Conservation (phyloP, 1,140 invertebrate genomes). For the Eupeodes corollae region DNA sequence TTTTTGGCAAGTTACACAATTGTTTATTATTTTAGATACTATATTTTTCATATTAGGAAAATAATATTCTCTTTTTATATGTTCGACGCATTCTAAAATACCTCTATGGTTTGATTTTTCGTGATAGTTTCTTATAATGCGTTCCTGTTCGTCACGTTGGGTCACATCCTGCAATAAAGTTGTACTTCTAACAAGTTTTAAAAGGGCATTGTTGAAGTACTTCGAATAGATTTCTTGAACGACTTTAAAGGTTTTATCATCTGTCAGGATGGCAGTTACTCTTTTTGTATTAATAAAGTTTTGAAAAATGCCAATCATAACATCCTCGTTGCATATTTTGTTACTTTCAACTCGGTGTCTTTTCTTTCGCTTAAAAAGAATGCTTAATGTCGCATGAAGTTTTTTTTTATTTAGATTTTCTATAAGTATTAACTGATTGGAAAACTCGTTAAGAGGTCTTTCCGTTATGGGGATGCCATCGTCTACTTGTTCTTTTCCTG, state of each 20-base stretch:
- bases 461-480: slow-evolving; percentile 9
- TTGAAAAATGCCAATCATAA: too few species aligned
- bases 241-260: slow-evolving; percentile 8
- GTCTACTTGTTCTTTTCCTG: slow-evolving; percentile 1
- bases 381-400: slow-evolving; percentile 6
- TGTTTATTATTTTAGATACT: too few species aligned
- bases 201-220: too few species aligned
- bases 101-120: slow-evolving; percentile 28
- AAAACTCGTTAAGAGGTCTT: too few species aligned
- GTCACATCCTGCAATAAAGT: too few species aligned
- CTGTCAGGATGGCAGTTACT: slow-evolving; percentile 8
- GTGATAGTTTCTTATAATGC: slow-evolving; percentile 27
- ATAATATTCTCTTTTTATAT: slow-evolving; percentile 26
- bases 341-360: slow-evolving; percentile 3
- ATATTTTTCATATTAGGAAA: too few species aligned
- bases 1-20: too few species aligned
- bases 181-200: too few species aligned
- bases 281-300: slow-evolving; percentile 11
- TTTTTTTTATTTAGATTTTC: too few species aligned
- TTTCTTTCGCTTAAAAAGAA: slow-evolving; percentile 5
- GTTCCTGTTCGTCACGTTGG: too few species aligned
- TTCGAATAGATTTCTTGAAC: slow-evolving; percentile 7
- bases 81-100: slow-evolving; percentile 27
- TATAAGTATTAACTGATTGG: too few species aligned
- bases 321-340: slow-evolving; percentile 3